Base-by-base conservation (phyloP, 1,140 invertebrate genomes). In the Lordiphosa clarofinis region DNA sequence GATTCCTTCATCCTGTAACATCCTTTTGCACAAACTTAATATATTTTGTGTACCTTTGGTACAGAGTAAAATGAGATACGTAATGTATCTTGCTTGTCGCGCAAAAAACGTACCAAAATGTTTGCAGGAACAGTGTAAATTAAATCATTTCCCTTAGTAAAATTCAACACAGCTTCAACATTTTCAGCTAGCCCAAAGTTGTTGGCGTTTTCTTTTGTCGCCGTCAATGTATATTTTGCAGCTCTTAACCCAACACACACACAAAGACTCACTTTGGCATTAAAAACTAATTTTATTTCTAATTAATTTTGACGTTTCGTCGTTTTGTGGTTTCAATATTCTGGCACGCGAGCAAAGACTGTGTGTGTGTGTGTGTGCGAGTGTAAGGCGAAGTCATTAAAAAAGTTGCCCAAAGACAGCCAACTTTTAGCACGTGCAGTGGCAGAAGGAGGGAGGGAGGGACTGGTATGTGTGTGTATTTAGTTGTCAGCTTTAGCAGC, bases 281-380 rank as follows among this genome's bases (percentile, higher is more conserved):
- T 81, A 81, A 81, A 81, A 81, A 81, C 76, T 81, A 81, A 81
- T 81, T 81, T 82, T 81, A 81, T 81, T 81, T 81, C 76, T 82
- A 82, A 82, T 82, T 82, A 82, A 82, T 82, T 82, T 82, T 82
- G 76, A 82, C 76, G 78, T 82, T 78, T 82, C 72, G 76, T 82
- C 76, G 76, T 84, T 82, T 28, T 82, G 76, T 63, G 76, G 76
- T 84, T 82, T 82, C 82, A 82, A 82, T 82, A 82, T 82, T 76
- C 78, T 70, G 62, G 76, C 76, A 76, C 72, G 76, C 78, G 72
- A 81, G 64, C 55, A 72, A 63, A 60, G 76, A 56, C 72, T 70
- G 19, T 15, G 19, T 56, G 43, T 12, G 2, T 39, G 9, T 46
- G 38, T 31, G 44, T 53, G n/a, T n/a, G n/a, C n/a, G n/a, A n/a